Evolutionary conservation across 2,113 vertebrate genomes (phyloP), one percentile per base, ranked within the genome.

Genomic region (Hoplias malabaricus): DNA sequence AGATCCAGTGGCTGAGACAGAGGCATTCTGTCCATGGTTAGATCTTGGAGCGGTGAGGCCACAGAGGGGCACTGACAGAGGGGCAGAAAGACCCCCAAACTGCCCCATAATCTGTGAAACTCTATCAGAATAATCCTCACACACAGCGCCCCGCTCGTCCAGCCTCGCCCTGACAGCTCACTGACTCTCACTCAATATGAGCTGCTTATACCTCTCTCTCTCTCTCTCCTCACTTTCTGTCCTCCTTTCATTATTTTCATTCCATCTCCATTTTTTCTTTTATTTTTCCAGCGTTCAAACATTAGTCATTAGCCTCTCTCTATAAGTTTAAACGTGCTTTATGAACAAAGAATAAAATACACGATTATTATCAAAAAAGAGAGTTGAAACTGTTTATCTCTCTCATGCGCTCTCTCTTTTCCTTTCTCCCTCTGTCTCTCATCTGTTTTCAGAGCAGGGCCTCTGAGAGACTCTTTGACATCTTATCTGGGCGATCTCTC

Each of bases 101-200:
- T 23, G 85, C 82, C 88, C 85, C 82, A 87, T 90, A 91, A 92
- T 83, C 89, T 87, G 80, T 91, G 90, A 91, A 93, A 92, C 90
- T 87, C 88, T 90, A 93, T 89, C 82, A 90, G 90, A 91, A 90
- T 93, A 92, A 93, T 92, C 90, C 90, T 77, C 25, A 16, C 81
- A 84, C 65, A 83, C 75, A 86, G 78, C 85, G 83, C 79, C 79
- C 73, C 72, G 86, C 83, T 89, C 86, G 85, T 69, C 83, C 84
- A 85, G 83, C 56, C 53, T 77, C 69, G 80, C 67, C 80, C 86
- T 82, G 53, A 79, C 77, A 79, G 75, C 80, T 84, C 79, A 80
- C 79, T 57, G 74, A 70, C 77, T 82, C 79, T 77, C 89, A 82
- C 89, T 90, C 90, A 90, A 84, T 77, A 86, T 84, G 83, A 80